Evolutionary conservation across 2,888 invertebrate genomes (phyloP), one percentile per base, ranked within the genome.

Genomic region (Meliscaeva auricollis): DNA sequence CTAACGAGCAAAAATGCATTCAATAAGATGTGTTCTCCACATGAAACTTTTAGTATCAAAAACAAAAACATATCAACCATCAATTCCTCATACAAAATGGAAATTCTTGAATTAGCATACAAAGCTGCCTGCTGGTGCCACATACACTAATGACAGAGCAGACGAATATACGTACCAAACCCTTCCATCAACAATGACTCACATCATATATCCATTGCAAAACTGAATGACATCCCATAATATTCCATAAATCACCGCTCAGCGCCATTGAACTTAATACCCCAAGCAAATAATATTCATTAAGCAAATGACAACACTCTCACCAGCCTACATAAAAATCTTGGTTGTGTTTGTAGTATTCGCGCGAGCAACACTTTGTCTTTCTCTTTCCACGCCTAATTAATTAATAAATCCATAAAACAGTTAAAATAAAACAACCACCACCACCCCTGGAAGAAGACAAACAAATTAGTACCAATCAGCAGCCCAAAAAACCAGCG

Each of bases 371-470:
- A 85, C 85, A 85, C 85, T 81, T 77, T 68, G 81, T 85, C 85
- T 85, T 85, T 58, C 84, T 81, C 85, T 85, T 85, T 85, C 77
- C 85, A 77, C 85, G 85, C 85, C 81, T 85, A 77, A 85, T 85
- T 85, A 85, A 81, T 84, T 84, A 75, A 76, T 73, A 35, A 66
- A 68, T 58, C 72, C 60, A 50, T 70, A 75, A 46, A 64, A n/a
- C 52, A 54, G 35, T 9, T 20, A 13, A 35, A 35, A n/a, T 20
- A 32, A 17, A 38, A 70, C n/a, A 7, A 35, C 35, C 11, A 41
- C 11, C 72, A 62, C 76, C 85, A 56, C 76, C 76, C 77, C 81
- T 22, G 64, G 77, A 81, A 77, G 85, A 81, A 77, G 85, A 81
- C 85, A 77, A 54, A 73, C 81, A 73, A 85, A 85, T 85, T 85